Evolutionary conservation across 2,113 vertebrate genomes (phyloP).

Genomic region (Muntiacus reevesi): DNA sequence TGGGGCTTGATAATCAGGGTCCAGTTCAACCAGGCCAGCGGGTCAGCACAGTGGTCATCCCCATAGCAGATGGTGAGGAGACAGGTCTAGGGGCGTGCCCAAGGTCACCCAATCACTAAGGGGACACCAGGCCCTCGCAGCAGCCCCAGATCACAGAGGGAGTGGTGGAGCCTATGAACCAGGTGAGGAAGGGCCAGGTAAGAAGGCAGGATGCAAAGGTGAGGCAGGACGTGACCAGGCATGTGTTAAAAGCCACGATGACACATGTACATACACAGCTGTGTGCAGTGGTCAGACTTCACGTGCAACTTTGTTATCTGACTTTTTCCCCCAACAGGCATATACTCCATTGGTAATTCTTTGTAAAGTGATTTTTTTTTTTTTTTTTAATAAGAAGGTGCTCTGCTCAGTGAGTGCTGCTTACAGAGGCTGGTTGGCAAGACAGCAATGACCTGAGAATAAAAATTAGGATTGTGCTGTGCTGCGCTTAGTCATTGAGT

Average conservation of each 20-base stretch:
- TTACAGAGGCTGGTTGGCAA: not conserved
- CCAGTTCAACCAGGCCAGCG: not conserved
- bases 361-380: not conserved
- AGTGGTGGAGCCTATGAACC: not conserved
- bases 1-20: not conserved
- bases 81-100: not conserved
- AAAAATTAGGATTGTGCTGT: not conserved
- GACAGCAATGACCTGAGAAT: not conserved
- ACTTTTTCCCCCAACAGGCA: too few relatives aligned
- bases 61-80: not conserved
- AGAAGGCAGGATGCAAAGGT: not conserved
- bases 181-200: rapidly evolving
- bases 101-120: not conserved
- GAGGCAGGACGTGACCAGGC: rapidly evolving
- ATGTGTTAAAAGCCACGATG: not conserved
- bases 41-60: rapidly evolving
- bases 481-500: not conserved
- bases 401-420: not conserved
- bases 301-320: rapidly evolving
- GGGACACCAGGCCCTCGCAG: not conserved
- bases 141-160: not conserved
- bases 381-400: not conserved
- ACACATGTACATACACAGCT: rapidly evolving
- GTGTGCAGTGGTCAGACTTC: too few relatives aligned
- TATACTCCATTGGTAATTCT: not conserved